Evolutionary conservation across 2,113 vertebrate genomes (phyloP), one percentile per base, ranked within the genome.

Genomic region (Seriola quinqueradiata): DNA sequence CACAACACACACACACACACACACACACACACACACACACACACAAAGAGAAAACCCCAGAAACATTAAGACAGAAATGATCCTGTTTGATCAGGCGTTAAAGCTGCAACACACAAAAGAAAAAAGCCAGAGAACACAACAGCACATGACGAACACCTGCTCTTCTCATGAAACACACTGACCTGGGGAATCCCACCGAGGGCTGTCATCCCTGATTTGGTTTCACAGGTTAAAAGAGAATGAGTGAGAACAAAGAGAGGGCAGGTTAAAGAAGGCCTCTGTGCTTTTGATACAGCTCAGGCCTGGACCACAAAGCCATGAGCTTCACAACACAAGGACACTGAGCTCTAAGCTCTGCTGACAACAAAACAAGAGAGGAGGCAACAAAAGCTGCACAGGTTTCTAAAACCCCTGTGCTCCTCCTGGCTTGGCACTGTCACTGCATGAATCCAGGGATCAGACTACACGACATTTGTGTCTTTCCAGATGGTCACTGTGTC

Each of bases 221-320:
- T 83, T 63, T 67, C 69, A 58, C 44, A 65, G 55, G 54, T 77
- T 81, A 70, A 81, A 86, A 28, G 28, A 57, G 69, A 68, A 71
- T 16, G n/a, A 50, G 64, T 5, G 17, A 48, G 44, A 60, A 46
- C 59, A 71, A 71, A 60, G 40, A 8, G 36, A 11, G 23, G 44
- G 68, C 8, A 58, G 32, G 52, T 50, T 70, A 36, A 61, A 50
- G 61, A 63, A 19, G 40, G 40, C 9, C 38, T 38, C 6, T 5
- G 38, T 38, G 38, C 38, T 28, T 38, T 38, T 38, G 38, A 38
- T 38, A 38, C 40, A 42, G 2, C 40, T 11, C 40, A 10, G 38
- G 1, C 38, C 38, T 38, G 38, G 38, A 38, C 38, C 38, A 38
- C 36, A 67, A 78, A 77, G 42, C 36, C 14, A 21, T 32, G 48